Conservation (phyloP, 2,888 invertebrate species). For the Amphiduros pacificus region DNA sequence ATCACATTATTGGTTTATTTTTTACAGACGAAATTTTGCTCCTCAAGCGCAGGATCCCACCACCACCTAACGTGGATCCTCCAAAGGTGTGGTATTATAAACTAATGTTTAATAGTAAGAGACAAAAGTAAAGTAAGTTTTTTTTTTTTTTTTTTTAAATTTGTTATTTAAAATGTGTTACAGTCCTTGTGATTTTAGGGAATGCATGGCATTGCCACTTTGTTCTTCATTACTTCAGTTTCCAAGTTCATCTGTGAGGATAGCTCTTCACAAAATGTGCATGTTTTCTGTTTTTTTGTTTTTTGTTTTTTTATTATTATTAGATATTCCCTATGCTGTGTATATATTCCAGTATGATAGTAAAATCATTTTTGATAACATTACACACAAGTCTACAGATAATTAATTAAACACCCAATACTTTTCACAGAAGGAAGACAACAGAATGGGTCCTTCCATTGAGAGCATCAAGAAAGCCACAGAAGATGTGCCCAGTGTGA, state of each 20-base stretch:
- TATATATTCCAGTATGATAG: not conserved
- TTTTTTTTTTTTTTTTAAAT: no score
- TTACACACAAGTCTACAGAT: not conserved
- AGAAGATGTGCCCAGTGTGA: constrained; percentile 34
- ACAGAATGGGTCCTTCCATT: constrained; percentile 11
- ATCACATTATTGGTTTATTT: constrained; percentile 1
- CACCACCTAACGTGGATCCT: constrained; percentile 24
- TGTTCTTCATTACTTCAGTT: not conserved
- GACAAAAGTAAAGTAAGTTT: no score
- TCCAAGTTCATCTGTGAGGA: not conserved
- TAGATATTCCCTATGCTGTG: not conserved
- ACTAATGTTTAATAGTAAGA: not conserved
- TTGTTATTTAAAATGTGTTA: no score
- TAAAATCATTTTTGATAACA: not conserved
- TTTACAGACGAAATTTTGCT: constrained; percentile 54
- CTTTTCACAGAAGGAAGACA: constrained; percentile 10
- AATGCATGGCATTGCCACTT: no score
- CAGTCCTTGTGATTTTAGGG: no score
- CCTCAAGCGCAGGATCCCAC: constrained; percentile 45
- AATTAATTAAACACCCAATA: not conserved
- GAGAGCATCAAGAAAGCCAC: constrained; percentile 37
- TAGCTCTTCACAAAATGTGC: not conserved
- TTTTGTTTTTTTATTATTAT: not conserved
- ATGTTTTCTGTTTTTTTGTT: not conserved
- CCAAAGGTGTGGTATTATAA: constrained; percentile 5